phyloP scores from a whole-genome alignment of 2,888 invertebrate genomes.

The Osmoderma eremita region DNA sequence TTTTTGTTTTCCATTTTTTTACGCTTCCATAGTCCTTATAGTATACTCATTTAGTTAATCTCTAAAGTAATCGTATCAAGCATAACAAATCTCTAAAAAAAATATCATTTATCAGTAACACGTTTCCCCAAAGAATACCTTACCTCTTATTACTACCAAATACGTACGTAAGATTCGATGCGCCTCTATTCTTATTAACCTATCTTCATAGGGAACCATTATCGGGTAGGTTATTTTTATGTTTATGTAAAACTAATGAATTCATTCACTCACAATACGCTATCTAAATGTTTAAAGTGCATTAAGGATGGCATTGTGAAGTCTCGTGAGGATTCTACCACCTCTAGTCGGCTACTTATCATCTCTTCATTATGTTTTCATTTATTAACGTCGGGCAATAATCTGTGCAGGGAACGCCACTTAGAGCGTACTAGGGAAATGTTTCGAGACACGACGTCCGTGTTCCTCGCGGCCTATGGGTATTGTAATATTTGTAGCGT shows the following conservation, averaged over 20 bases:
- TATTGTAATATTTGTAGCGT: conserved; percentile 26
- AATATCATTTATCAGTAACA: background rate
- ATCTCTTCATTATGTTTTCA: conserved; percentile 43
- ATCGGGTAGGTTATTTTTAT: conserved; percentile 34
- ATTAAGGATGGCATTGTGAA: conserved; percentile 40
- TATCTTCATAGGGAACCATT: conserved; percentile 15
- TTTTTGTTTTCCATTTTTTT: too few relatives aligned
- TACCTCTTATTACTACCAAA: conserved; percentile 7
- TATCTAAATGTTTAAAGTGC: conserved; percentile 45
- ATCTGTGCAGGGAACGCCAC: conserved; percentile 29
- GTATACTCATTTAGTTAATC: too few relatives aligned
- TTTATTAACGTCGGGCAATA: conserved; percentile 38
- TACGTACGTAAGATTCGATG: conserved; percentile 7
- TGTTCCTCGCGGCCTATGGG: background rate
- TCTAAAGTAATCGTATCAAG: too few relatives aligned
- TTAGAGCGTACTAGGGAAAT: conserved; percentile 16
- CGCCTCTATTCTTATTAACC: conserved; percentile 21
- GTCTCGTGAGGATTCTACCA: conserved; percentile 30
- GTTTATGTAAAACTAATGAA: conserved; percentile 42
- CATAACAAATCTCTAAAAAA: background rate
- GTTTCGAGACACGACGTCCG: conserved; percentile 14
- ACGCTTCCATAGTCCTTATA: too few relatives aligned
- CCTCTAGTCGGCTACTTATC: conserved; percentile 38
- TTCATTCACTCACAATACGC: conserved; percentile 39
- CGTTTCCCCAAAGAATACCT: background rate